Percentiles rank a stretch among this genome's conserved stretches.
Conservation (phyloP, 2,888 invertebrate genomes). For the Lithophane leautieri region DNA sequence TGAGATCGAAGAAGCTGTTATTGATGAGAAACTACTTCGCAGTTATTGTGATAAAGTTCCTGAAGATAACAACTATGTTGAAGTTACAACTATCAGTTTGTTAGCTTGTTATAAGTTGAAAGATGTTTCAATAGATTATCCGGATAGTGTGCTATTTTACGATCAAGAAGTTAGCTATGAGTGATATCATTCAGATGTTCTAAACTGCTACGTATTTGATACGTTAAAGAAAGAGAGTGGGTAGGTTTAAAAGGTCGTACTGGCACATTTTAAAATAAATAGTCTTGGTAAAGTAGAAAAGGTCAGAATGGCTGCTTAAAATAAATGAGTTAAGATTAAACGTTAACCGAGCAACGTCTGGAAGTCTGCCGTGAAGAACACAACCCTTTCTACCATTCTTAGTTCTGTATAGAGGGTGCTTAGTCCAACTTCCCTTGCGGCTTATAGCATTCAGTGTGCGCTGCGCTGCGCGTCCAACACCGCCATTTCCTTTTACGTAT, state of each 20-base stretch:
- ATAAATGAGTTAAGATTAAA: not conserved
- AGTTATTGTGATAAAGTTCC: conserved; percentile 21
- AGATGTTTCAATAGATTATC: conserved; percentile 27
- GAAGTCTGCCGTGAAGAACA: not conserved
- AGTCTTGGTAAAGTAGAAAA: not conserved
- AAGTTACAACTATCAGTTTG: conserved; percentile 34
- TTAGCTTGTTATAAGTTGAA: conserved; percentile 46
- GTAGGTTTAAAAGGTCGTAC: not conserved
- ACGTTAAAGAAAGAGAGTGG: not conserved
- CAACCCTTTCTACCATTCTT: no score
- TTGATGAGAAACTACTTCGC: conserved; percentile 2
- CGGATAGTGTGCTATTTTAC: conserved; percentile 13
- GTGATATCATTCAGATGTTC: conserved; percentile 2
- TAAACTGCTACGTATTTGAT: not conserved
- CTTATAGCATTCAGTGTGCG: conserved; percentile 59
- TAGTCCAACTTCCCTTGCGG: conserved; percentile 19
- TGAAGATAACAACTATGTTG: not conserved
- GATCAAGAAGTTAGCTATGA: not conserved
- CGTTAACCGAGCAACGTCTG: not conserved
- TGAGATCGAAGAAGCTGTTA: not conserved
- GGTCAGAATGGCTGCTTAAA: not conserved
- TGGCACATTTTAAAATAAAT: no score
- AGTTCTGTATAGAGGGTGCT: not conserved
- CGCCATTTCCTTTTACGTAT: conserved; percentile 67
- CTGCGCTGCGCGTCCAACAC: conserved; percentile 42